Conservation (phyloP, 2,888 invertebrate species). For the Parnassius orleans region DNA sequence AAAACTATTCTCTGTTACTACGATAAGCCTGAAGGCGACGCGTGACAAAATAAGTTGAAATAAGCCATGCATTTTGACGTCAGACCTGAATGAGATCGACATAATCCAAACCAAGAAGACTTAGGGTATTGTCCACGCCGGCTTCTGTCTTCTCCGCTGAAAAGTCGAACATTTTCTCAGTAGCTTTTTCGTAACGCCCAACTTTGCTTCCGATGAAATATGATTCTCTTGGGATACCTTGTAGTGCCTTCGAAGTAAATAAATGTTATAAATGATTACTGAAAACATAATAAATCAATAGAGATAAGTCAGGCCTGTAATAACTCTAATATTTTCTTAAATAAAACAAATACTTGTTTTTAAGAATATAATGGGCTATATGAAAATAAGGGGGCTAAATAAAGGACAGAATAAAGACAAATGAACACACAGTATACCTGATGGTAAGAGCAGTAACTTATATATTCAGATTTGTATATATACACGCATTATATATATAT, state of each 20-base stretch:
- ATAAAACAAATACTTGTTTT: too few species aligned
- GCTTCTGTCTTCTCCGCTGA: slow-evolving; percentile 86
- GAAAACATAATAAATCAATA: too few species aligned
- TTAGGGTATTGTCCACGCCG: slow-evolving; percentile 88
- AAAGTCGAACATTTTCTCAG: slow-evolving; percentile 92
- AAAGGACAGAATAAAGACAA: too few species aligned
- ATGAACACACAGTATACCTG: too few species aligned
- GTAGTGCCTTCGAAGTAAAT: slow-evolving; percentile 82
- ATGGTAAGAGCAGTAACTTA: too few species aligned
- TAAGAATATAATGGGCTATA: too few species aligned
- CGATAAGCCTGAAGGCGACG: slow-evolving; percentile 1
- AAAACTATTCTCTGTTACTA: slow-evolving; percentile 1
- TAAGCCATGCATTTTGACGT: slow-evolving; percentile 11
- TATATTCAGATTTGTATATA: too few species aligned
- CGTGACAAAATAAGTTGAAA: slow-evolving; percentile 3
- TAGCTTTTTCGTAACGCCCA: slow-evolving; percentile 88
- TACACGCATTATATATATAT: too few species aligned
- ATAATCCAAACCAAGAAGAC: slow-evolving; percentile 87
- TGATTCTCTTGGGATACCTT: slow-evolving; percentile 88
- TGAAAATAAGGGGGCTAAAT: too few species aligned
- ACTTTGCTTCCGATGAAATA: slow-evolving; percentile 97
- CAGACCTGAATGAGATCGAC: slow-evolving; percentile 93
- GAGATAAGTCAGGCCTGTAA: too few species aligned
- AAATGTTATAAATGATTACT: background rate
- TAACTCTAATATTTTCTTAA: too few species aligned